phyloP scores from a whole-genome alignment of 2,797 vertebrate genomes.

The Muraenolepis orangiensis region DNA sequence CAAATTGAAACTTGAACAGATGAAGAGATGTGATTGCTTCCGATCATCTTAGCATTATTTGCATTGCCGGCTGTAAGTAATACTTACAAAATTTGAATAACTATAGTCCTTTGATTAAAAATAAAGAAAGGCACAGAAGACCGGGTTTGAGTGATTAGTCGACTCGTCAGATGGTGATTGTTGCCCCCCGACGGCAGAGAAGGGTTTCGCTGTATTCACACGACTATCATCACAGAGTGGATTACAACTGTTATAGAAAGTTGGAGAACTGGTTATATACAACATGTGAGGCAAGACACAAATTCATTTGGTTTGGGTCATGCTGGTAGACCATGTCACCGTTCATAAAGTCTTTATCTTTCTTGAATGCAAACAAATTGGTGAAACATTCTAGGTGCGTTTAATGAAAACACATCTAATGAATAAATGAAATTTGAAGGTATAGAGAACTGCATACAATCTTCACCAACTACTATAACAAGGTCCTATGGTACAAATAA shows the following conservation, averaged over 20 bases:
- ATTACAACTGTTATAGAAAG: neutral
- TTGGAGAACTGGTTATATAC: neutral
- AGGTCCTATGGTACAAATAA: slow-evolving; percentile 28
- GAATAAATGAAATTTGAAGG: neutral
- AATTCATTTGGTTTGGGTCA: neutral
- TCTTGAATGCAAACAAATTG: neutral
- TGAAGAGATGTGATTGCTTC: neutral
- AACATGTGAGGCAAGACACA: neutral
- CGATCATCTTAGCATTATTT: neutral
- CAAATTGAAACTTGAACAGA: no score
- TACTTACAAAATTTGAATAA: no score
- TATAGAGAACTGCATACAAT: neutral
- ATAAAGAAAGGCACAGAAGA: no score
- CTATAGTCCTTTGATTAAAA: neutral
- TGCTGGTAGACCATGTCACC: neutral
- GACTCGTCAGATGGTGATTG: neutral
- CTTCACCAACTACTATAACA: neutral
- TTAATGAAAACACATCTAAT: neutral
- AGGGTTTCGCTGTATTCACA: neutral
- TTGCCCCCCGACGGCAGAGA: neutral
- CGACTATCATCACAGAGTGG: neutral
- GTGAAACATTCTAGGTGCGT: neutral
- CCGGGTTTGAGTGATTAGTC: neutral
- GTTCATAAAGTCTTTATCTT: neutral
- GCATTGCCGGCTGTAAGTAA: neutral